phyloP scores from a whole-genome alignment of 2,888 invertebrate species.

The Margaritifera margaritifera region DNA sequence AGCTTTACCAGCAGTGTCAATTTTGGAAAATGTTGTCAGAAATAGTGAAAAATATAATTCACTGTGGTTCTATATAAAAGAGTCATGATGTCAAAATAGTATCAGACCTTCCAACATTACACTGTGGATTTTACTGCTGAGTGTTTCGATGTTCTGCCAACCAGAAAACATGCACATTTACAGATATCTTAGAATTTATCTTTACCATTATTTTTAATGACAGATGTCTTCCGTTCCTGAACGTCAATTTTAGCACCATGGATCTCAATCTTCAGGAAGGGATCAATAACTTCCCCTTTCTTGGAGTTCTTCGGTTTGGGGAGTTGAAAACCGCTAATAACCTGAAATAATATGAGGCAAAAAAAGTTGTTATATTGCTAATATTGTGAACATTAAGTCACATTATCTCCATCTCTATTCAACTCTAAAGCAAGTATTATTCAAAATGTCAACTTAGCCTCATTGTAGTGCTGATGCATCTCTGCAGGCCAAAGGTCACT shows the following conservation, averaged over 20 bases:
- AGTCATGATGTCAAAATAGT: background rate
- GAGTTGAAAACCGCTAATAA: slow-evolving; percentile 78
- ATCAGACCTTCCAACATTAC: background rate
- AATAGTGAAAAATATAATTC: no score
- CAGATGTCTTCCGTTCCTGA: slow-evolving; percentile 73
- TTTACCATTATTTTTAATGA: slow-evolving; percentile 76
- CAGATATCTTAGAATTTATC: background rate
- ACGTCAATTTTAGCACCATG: slow-evolving; percentile 73
- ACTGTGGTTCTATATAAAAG: background rate
- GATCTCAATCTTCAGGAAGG: slow-evolving; percentile 76
- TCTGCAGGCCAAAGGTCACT: no score
- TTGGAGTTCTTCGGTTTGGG: slow-evolving; percentile 75
- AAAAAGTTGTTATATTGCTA: no score
- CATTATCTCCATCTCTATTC: no score
- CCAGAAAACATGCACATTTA: background rate
- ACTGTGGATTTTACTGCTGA: no score
- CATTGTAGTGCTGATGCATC: no score
- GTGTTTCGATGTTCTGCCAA: no score
- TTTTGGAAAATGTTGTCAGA: no score
- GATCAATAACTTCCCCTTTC: slow-evolving; percentile 75
- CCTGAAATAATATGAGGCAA: slow-evolving; percentile 57
- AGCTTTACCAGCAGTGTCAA: no score
- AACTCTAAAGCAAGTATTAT: no score
- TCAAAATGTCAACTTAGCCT: no score
- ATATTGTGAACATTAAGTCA: no score